phyloP scores from a whole-genome alignment of 2,797 vertebrate genomes.

The Phoxinus dragarum region DNA sequence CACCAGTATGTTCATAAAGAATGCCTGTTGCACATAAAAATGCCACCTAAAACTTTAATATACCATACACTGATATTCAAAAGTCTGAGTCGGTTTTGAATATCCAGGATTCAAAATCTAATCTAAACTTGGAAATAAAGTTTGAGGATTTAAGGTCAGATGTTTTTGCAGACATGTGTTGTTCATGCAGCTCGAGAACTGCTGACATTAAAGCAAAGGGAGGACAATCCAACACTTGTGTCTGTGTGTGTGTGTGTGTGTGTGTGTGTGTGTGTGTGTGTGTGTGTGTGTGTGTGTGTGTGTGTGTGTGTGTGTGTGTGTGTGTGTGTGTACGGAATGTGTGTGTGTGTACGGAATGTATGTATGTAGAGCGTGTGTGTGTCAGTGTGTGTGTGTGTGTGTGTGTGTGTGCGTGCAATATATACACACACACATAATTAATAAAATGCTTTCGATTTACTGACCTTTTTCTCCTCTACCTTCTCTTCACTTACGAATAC shows the following conservation, averaged over 20 bases:
- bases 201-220: neutral
- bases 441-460: slow-evolving; percentile 7
- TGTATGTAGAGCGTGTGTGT: no score
- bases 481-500: slow-evolving; percentile 10
- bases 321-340: no score
- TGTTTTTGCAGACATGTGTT: neutral
- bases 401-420: no score
- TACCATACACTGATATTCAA: neutral
- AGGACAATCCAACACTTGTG: neutral
- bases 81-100: neutral
- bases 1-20: neutral
- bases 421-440: neutral
- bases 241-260: neutral
- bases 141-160: neutral
- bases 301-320: neutral
- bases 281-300: no score
- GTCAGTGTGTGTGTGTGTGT: neutral
- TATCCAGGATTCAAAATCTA: neutral
- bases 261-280: neutral
- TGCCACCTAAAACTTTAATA: neutral
- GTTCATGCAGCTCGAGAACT: neutral
- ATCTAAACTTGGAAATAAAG: neutral
- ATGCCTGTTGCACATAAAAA: neutral
- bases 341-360: no score
- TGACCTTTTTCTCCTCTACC: neutral